These are phyloP conservation scores for Haemorhous mexicanus DNA, from an alignment of 2,113 vertebrate species.

Conservation along the genomic window DNA sequence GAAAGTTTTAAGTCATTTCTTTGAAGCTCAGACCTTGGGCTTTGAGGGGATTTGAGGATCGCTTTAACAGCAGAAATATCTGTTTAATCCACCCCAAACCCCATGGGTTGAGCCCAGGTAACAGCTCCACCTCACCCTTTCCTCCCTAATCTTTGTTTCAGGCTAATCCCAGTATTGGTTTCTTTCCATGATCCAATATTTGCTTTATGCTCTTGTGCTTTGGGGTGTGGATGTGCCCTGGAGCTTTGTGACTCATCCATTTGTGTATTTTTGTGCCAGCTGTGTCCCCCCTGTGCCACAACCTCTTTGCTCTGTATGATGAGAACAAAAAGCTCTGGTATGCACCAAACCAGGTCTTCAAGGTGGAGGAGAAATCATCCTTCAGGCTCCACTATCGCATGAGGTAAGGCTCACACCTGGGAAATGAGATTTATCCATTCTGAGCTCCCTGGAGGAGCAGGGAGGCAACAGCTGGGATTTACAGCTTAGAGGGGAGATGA, in stretches of 20 bases:
- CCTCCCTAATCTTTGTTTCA: not conserved
- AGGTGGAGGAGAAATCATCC: slow-evolving; percentile 81
- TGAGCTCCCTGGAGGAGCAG: not conserved
- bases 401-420: slow-evolving; percentile 76
- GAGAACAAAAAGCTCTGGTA: slow-evolving; percentile 85
- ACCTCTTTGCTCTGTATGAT: slow-evolving; percentile 89
- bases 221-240: rapidly evolving
- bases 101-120: rapidly evolving
- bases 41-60: not conserved
- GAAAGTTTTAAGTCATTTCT: not conserved
- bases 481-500: not conserved
- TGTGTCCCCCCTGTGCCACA: slow-evolving; percentile 93
- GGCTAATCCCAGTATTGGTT: not conserved
- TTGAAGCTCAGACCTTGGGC: not conserved
- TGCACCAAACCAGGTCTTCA: slow-evolving; percentile 87
- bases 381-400: slow-evolving; percentile 90
- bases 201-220: not conserved
- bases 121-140: not conserved
- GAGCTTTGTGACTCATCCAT: not conserved
- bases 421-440: not conserved
- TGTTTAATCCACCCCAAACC: not conserved
- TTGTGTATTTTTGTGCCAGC: slow-evolving; percentile 62
- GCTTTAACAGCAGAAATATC: not conserved
- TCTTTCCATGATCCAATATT: not conserved
- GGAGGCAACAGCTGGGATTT: not conserved